These are phyloP conservation scores for Nothocercus julius DNA, from an alignment of 2,113 vertebrate genomes.

Conservation along the genomic window DNA sequence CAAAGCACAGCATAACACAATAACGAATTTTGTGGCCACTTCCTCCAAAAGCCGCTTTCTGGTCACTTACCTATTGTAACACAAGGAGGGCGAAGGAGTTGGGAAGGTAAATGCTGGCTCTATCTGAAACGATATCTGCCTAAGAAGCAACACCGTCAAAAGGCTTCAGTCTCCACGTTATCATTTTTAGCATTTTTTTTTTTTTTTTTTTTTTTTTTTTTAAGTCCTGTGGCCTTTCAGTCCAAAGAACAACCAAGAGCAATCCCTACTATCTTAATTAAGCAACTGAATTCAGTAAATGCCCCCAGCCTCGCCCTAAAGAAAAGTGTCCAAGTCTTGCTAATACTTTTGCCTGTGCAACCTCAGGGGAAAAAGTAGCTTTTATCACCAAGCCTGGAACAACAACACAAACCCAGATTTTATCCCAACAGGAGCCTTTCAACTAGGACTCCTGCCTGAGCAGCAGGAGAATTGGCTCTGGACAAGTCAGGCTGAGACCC, in stretches of 20 bases:
- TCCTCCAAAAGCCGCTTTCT: neutral
- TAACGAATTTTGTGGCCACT: neutral
- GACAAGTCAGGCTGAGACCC: slow-evolving; percentile 61
- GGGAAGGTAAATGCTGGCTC: neutral
- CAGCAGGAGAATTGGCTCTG: slow-evolving; percentile 30
- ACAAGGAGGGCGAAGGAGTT: neutral
- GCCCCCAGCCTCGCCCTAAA: neutral
- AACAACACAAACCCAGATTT: slow-evolving; percentile 62
- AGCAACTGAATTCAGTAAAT: neutral
- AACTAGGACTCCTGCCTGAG: slow-evolving; percentile 65
- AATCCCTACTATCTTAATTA: neutral
- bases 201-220: neutral
- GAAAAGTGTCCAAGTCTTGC: neutral
- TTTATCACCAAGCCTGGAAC: slow-evolving; percentile 65
- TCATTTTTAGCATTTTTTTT: neutral
- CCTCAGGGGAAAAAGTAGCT: slow-evolving; percentile 46
- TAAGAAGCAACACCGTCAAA: neutral
- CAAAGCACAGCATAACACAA: neutral
- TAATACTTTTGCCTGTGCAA: slow-evolving; percentile 20
- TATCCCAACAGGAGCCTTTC: slow-evolving; percentile 48
- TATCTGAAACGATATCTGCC: slow-evolving; percentile 54
- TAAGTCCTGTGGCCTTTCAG: neutral
- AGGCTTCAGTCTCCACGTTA: slow-evolving; percentile 51
- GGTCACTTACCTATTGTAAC: neutral
- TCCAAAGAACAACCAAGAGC: neutral